Evolutionary conservation across 2,888 invertebrate genomes (phyloP), one percentile per base, ranked within the genome.

Genomic region (Microctonus aethiopoides): DNA sequence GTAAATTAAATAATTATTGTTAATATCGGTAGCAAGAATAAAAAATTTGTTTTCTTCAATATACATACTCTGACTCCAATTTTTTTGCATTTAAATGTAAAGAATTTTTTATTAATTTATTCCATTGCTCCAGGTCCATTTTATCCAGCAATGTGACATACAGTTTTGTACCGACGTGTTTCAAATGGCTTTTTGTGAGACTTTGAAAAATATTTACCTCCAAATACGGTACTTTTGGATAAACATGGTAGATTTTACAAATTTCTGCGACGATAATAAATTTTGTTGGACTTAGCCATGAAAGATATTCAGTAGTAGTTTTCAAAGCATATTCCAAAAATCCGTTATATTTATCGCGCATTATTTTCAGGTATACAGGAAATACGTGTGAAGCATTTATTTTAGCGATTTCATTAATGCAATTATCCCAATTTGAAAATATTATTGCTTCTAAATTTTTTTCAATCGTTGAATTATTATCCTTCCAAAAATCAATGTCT

Each of bases 391-490:
- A 81, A 72, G 87, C 87, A 75, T 89, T 91, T 52, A 89, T 84
- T 77, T 89, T 90, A 76, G 89, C 87, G 9, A 90, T 87, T 65
- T 90, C 90, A 70, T 88, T 88, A 10, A 91, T 87, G 24, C 90
- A 89, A 76, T 89, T 91, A 77, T 90, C 90, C 91, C 91, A 91
- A 78, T 91, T 91, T 60, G 90, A 89, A 77, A 89, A 89, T 7
- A 89, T 87, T 71, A 91, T 83, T 73, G 87, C 85, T 6, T 90
- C 83, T 46, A 91, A 76, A 74, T 82, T 86, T 9, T 86, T 79
- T 75, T 88, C 86, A 67, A 88, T 82, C 41, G 84, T 86, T 59
- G 87, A 79, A 34, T 75, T 72, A 3, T 81, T 74, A 71, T 87
- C 79, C 22, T 59, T 34, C 83, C 84, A 83, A 56, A 87, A 86